Conservation (phyloP, 1,140 invertebrate species). For the Andricus grossulariae region DNA sequence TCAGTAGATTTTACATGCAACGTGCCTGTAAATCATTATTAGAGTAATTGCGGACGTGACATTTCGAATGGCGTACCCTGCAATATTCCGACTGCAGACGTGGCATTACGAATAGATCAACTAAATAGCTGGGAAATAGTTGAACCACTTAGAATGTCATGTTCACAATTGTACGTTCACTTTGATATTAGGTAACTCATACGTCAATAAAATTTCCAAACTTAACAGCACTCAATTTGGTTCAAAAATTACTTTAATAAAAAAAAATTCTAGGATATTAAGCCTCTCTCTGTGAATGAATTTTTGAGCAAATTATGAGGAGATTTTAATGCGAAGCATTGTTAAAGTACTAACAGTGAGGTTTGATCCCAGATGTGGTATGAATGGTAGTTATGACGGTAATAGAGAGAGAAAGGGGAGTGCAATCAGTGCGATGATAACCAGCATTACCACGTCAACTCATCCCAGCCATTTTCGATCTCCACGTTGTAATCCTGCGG, state of each 20-base stretch:
- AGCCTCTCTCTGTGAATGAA: too few species aligned
- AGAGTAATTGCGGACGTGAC: conserved; percentile 14
- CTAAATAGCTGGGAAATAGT: conserved; percentile 22
- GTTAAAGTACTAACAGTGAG: background rate
- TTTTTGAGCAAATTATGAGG: too few species aligned
- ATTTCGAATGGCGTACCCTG: background rate
- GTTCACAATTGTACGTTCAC: conserved; percentile 4
- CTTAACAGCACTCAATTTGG: background rate
- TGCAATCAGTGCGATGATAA: conserved; percentile 61
- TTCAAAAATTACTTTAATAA: background rate
- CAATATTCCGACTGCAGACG: conserved; percentile 9
- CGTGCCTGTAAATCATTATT: conserved; percentile 1
- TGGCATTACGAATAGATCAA: conserved; percentile 12
- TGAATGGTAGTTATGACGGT: conserved; percentile 3
- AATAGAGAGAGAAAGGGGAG: conserved; percentile 37
- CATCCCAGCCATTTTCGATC: conserved; percentile 51
- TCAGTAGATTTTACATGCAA: background rate
- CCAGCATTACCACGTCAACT: conserved; percentile 59
- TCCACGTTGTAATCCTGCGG: conserved; percentile 53
- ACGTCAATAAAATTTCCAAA: background rate
- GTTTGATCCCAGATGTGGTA: background rate
- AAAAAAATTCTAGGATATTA: too few species aligned
- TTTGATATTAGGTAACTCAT: conserved; percentile 1
- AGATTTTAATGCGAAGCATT: background rate
- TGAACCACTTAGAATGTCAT: conserved; percentile 1